Evolutionary conservation across 2,888 invertebrate species (phyloP).

Genomic region (Choreutis nemorana): DNA sequence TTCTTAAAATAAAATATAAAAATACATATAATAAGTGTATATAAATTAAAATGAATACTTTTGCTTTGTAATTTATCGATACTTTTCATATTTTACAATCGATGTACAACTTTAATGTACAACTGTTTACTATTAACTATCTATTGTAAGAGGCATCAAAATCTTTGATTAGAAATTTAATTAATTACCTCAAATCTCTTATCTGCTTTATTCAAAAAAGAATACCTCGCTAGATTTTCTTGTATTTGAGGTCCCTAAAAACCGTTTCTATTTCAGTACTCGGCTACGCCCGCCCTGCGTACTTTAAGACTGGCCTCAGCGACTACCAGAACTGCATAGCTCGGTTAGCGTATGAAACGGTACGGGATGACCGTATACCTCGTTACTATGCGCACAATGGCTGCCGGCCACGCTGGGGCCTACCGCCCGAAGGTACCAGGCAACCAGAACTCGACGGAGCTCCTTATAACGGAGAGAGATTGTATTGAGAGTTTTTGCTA

Average conservation of each 20-base stretch:
- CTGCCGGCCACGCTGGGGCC: constrained; percentile 38
- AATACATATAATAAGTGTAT: too few relatives aligned
- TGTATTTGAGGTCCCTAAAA: neutral
- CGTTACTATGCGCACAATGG: constrained; percentile 41
- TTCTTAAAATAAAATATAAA: too few relatives aligned
- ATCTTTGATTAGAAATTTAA: too few relatives aligned
- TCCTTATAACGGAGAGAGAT: constrained; percentile 44
- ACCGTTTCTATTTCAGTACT: constrained; percentile 25
- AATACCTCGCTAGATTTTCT: constrained; percentile 5
- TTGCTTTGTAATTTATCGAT: too few relatives aligned
- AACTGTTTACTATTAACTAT: too few relatives aligned
- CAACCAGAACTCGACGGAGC: constrained; percentile 45
- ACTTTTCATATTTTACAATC: too few relatives aligned
- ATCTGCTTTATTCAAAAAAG: too few relatives aligned
- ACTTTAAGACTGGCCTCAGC: constrained; percentile 39
- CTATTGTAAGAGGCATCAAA: too few relatives aligned
- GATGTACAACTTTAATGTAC: too few relatives aligned
- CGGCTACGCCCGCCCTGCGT: constrained; percentile 37
- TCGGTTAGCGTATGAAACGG: constrained; percentile 46
- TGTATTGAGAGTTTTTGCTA: constrained; percentile 21
- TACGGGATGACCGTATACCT: constrained; percentile 42
- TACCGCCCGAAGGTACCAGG: constrained; percentile 39
- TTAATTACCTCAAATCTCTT: too few relatives aligned
- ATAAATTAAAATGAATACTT: too few relatives aligned
- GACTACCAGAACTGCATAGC: constrained; percentile 46